These are phyloP conservation scores for Lepidochitona cinerea DNA, from an alignment of 2,888 invertebrate species.

Conservation along the genomic window DNA sequence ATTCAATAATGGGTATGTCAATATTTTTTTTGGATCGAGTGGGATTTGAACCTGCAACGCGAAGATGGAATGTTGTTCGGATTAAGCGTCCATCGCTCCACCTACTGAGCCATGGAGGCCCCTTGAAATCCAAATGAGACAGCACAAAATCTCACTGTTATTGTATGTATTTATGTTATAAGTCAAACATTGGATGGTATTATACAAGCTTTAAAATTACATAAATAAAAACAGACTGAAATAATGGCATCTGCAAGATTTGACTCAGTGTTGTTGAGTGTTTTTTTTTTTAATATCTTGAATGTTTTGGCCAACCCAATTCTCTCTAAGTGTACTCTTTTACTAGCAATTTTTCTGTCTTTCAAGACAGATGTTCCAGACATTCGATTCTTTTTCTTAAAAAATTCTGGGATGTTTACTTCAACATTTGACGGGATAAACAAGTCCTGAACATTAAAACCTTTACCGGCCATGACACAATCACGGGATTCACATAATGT, in stretches of 20 bases:
- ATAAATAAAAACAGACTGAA: not conserved
- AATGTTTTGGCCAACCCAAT: constrained; percentile 17
- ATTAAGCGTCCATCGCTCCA: too few species aligned
- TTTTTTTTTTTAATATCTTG: constrained; percentile 7
- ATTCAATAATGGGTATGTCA: too few species aligned
- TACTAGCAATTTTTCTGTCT: constrained; percentile 36
- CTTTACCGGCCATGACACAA: constrained; percentile 35
- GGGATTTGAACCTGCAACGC: too few species aligned
- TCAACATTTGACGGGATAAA: constrained; percentile 26
- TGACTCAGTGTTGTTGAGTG: constrained; percentile 1
- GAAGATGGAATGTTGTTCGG: too few species aligned
- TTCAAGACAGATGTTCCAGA: constrained; percentile 20
- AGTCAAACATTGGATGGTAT: too few species aligned
- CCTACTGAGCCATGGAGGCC: too few species aligned
- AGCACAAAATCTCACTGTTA: too few species aligned
- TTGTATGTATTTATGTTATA: too few species aligned
- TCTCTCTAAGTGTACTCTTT: constrained; percentile 30
- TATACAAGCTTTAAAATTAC: not conserved
- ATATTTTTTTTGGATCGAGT: too few species aligned
- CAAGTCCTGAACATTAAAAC: constrained; percentile 36
- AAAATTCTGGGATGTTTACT: constrained; percentile 38
- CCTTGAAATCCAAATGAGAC: too few species aligned
- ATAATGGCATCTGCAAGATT: not conserved
- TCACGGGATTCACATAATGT: constrained; percentile 27
- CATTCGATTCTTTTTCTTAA: constrained; percentile 31